Evolutionary conservation across 2,888 invertebrate genomes (phyloP).

Genomic region (Arge pagana): DNA sequence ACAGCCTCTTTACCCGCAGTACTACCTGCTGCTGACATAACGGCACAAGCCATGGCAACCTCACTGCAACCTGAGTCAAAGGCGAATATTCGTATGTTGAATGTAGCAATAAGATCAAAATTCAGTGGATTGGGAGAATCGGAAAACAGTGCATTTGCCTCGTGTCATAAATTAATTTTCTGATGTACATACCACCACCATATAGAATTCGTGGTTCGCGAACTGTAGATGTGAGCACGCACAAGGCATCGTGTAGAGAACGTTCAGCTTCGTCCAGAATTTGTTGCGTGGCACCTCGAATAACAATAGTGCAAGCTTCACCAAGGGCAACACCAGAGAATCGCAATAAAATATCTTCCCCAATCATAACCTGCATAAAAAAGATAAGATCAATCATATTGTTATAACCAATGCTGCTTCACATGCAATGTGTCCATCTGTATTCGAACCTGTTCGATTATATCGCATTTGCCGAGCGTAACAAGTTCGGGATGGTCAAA

Average conservation of each 20-base stretch:
- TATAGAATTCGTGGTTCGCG: conserved; percentile 89
- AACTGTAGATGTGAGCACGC: conserved; percentile 94
- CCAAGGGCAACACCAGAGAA: conserved; percentile 95
- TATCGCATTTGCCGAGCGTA: conserved; percentile 90
- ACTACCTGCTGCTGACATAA: conserved; percentile 78
- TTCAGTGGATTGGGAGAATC: not conserved
- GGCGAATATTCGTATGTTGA: conserved; percentile 1
- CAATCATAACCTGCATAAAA: conserved; percentile 79
- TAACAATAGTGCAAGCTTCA: conserved; percentile 95
- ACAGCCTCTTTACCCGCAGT: conserved; percentile 97
- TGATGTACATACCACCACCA: conserved; percentile 74
- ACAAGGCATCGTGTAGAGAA: conserved; percentile 96
- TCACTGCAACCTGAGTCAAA: conserved; percentile 91
- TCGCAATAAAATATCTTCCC: conserved; percentile 92
- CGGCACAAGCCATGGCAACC: conserved; percentile 96
- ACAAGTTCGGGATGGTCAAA: conserved; percentile 93
- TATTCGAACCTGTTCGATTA: conserved; percentile 84
- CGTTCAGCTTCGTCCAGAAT: conserved; percentile 98
- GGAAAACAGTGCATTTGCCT: not conserved
- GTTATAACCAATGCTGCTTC: not conserved
- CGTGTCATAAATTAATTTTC: too few relatives aligned
- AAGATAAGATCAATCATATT: conserved; percentile 15
- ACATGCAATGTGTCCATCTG: conserved; percentile 5
- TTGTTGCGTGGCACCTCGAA: conserved; percentile 97
- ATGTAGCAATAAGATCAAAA: not conserved